These are phyloP conservation scores for Diplazon laetatorius DNA, from an alignment of 2,888 invertebrate species.

Conservation along the genomic window DNA sequence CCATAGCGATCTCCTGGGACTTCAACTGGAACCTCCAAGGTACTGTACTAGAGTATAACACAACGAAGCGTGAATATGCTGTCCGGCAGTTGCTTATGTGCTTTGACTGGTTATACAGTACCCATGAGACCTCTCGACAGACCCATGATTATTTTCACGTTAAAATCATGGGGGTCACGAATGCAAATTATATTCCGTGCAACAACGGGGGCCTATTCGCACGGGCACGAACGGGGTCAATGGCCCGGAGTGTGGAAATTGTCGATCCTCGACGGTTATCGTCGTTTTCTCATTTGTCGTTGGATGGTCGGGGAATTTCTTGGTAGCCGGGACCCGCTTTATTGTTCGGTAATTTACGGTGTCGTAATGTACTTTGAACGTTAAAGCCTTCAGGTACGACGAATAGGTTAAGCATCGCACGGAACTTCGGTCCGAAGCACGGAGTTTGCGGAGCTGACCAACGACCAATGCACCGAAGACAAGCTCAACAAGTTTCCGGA, in stretches of 20 bases:
- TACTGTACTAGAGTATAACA: neutral
- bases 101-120: neutral
- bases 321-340: constrained; percentile 44
- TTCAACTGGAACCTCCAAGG: constrained; percentile 28
- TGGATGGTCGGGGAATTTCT: constrained; percentile 29
- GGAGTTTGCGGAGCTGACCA: neutral
- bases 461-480: constrained; percentile 1
- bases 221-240: neutral
- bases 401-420: neutral
- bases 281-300: constrained; percentile 51
- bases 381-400: constrained; percentile 10
- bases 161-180: constrained; percentile 29
- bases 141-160: constrained; percentile 46
- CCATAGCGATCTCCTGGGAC: constrained; percentile 39
- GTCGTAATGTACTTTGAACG: constrained; percentile 49
- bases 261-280: constrained; percentile 30
- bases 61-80: neutral
- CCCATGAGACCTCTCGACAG: neutral
- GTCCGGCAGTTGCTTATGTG: neutral
- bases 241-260: constrained; percentile 25
- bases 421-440: neutral
- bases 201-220: constrained; percentile 16
- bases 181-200: constrained; percentile 20
- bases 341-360: constrained; percentile 58
- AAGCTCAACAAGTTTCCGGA: constrained; percentile 45